Evolutionary conservation across 2,797 vertebrate genomes (phyloP), one percentile per base, ranked within the genome.

Genomic region (Cyclopterus lumpus): DNA sequence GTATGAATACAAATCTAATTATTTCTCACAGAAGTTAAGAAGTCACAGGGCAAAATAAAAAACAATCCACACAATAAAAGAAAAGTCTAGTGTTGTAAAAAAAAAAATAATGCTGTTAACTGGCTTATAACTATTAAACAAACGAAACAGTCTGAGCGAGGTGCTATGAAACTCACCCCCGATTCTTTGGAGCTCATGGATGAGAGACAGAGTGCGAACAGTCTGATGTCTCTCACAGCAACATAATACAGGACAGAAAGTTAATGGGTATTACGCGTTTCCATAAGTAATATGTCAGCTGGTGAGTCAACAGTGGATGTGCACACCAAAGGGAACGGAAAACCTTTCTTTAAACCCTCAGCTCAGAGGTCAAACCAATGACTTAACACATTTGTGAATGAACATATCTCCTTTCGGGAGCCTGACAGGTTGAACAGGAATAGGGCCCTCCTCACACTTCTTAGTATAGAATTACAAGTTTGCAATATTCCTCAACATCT

Each of bases 91-190:
- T 14, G 8, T 8, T 58, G 3, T 20, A 18, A 18, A 22, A 67
- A 58, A 9, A 48, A 26, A 46, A 18, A 61, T 60, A 54, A 28
- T 42, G 22, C 49, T 48, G 14, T 18, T 20, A 22, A 69, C 38
- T 15, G 20, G n/a, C 28, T 59, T 3, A 34, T n/a, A 46, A 57
- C 53, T 26, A 30, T 16, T 28, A 0, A 26, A 54, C 11, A 18
- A 53, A 49, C 30, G 64, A 20, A 6, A 36, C 22, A 38, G 3
- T 69, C 2, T 66, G 7, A 61, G 5, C 2, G 63, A 26, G 20
- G 18, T 44, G 15, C 65, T 26, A 6, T 36, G 8, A 81, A 69
- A 84, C 84, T 93, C 72, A 91, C 89, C 88, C 18, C 40, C 38
- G 67, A 74, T 26, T 78, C 70, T 15, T 42, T 69, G 59, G 46